A percentile compares a stretch with the other conserved stretches of the same genome.
phyloP scores from a whole-genome alignment of 2,888 invertebrate genomes.

The Drosophila pegasa region DNA sequence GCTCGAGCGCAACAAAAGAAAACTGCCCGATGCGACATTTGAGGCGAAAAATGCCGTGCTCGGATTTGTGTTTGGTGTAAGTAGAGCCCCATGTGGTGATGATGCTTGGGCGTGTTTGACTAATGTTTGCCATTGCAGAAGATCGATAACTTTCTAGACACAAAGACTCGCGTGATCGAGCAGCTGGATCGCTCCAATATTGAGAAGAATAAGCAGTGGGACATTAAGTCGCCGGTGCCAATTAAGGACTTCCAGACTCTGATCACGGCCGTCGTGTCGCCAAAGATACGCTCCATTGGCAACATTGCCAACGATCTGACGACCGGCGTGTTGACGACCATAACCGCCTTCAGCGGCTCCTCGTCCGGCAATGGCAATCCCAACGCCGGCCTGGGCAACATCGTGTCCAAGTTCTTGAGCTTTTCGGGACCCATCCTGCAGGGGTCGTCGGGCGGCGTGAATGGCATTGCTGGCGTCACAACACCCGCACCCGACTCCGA shows the following conservation, averaged over 20 bases:
- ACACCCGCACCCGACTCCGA: conserved; percentile 83
- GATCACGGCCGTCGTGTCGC: conserved; percentile 89
- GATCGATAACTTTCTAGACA: conserved; percentile 92
- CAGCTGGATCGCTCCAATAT: conserved; percentile 90
- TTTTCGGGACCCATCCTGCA: conserved; percentile 85
- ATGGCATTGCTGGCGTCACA: conserved; percentile 70
- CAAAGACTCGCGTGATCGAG: conserved; percentile 90
- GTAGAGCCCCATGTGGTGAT: conserved; percentile 69
- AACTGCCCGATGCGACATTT: conserved; percentile 89
- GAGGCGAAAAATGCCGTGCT: conserved; percentile 92
- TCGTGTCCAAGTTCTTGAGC: conserved; percentile 83
- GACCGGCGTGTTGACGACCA: conserved; percentile 86
- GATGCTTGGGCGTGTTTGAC: not conserved
- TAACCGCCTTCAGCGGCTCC: conserved; percentile 86
- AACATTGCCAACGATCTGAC: conserved; percentile 88
- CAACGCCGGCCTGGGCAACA: conserved; percentile 83
- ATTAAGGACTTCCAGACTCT: conserved; percentile 88
- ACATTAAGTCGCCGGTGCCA: conserved; percentile 89
- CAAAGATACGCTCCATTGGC: conserved; percentile 89
- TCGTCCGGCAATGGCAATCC: conserved; percentile 84
- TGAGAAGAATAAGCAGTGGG: conserved; percentile 90
- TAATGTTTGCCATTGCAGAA: conserved; percentile 86
- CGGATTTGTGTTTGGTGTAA: conserved; percentile 94
- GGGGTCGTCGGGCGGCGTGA: conserved; percentile 83
- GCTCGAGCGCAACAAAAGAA: conserved; percentile 89